Percentiles rank a stretch among this genome's conserved stretches.
Conservation (phyloP, 2,797 vertebrate species). For the Macrochelys suwanniensis region DNA sequence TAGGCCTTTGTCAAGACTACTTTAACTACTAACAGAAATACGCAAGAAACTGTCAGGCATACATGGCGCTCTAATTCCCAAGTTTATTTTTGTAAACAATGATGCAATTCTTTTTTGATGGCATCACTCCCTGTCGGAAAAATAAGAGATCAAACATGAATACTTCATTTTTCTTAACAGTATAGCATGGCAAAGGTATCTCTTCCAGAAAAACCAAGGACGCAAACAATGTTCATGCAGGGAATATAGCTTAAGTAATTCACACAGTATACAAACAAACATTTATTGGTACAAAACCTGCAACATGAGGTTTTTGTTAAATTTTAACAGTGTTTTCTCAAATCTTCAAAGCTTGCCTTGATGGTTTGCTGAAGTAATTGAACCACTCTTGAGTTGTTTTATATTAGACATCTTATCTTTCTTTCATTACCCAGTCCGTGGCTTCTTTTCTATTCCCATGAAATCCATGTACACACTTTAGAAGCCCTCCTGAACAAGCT, state of each 20-base stretch:
- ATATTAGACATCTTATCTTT: constrained; percentile 89
- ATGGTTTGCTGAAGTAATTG: constrained; percentile 88
- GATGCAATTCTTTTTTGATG: not conserved
- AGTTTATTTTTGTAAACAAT: constrained; percentile 73
- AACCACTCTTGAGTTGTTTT: constrained; percentile 89
- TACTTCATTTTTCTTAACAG: constrained; percentile 61
- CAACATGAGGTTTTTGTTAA: constrained; percentile 81
- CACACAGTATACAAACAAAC: constrained; percentile 81
- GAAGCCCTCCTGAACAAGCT: constrained; percentile 87
- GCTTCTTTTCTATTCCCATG: constrained; percentile 87
- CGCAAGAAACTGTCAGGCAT: constrained; percentile 43
- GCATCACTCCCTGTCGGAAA: constrained; percentile 44
- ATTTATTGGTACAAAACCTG: constrained; percentile 82
- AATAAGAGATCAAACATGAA: constrained; percentile 58
- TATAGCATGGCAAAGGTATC: constrained; percentile 51
- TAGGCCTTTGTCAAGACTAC: constrained; percentile 65
- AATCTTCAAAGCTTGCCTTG: constrained; percentile 87
- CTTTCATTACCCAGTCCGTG: constrained; percentile 86
- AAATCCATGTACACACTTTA: constrained; percentile 87
- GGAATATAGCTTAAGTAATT: constrained; percentile 73
- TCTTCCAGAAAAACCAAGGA: constrained; percentile 61
- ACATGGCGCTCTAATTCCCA: constrained; percentile 50
- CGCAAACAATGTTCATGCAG: constrained; percentile 71
- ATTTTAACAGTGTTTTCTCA: constrained; percentile 85
- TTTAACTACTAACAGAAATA: constrained; percentile 61